Evolutionary conservation across 2,888 invertebrate species (phyloP).

Genomic region (Rhingia campestris): DNA sequence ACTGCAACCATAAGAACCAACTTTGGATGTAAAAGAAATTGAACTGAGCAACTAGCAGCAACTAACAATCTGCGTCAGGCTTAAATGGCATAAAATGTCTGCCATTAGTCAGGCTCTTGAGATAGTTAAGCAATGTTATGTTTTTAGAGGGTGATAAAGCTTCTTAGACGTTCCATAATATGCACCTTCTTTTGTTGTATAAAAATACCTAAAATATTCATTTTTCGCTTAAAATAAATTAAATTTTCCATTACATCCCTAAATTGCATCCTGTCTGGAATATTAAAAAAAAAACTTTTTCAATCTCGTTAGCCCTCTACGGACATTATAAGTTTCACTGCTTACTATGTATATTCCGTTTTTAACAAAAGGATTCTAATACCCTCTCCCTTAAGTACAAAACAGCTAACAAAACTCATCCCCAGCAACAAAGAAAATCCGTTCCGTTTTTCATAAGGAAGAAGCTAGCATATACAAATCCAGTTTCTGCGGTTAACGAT

Average conservation of each 20-base stretch:
- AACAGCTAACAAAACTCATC: constrained; percentile 50
- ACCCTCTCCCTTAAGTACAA: constrained; percentile 6
- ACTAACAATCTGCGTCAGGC: no score
- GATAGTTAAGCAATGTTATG: no score
- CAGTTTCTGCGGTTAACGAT: constrained; percentile 58
- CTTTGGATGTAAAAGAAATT: no score
- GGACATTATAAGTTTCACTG: constrained; percentile 11
- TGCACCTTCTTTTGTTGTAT: no score
- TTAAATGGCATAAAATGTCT: no score
- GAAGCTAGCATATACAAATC: constrained; percentile 46
- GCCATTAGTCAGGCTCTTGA: no score
- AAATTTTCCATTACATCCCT: not conserved
- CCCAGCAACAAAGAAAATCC: constrained; percentile 67
- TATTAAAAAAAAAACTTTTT: constrained; percentile 65
- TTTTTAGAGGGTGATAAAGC: no score
- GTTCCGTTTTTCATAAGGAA: constrained; percentile 16
- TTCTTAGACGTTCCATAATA: no score
- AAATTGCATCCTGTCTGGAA: constrained; percentile 2
- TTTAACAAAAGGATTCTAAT: constrained; percentile 51
- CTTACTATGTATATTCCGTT: constrained; percentile 9
- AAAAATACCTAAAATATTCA: no score
- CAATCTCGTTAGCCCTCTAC: constrained; percentile 58
- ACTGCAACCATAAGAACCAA: no score
- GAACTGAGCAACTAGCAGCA: no score
- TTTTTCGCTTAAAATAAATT: no score